Conservation (phyloP, 2,113 vertebrate species). For the Pyrgilauda ruficollis region DNA sequence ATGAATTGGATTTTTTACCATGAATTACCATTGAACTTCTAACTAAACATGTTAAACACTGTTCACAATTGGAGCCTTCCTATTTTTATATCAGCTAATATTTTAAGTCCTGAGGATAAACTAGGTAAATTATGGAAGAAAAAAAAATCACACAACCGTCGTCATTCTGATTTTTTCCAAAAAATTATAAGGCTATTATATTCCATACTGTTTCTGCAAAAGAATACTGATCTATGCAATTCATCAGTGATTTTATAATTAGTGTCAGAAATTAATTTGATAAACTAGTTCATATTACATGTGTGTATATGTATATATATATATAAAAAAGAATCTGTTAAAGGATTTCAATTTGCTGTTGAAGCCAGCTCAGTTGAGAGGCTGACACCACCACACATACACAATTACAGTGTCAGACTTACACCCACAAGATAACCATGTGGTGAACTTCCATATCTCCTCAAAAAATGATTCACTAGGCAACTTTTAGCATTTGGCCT, state of each 20-base stretch:
- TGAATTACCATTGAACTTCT: background rate
- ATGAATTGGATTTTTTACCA: rapidly evolving
- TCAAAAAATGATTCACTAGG: background rate
- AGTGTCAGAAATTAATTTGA: background rate
- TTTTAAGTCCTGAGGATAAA: background rate
- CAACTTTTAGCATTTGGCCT: background rate
- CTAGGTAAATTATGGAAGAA: background rate
- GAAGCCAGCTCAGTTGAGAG: background rate
- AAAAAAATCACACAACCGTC: background rate
- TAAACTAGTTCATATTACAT: background rate
- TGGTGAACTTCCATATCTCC: background rate
- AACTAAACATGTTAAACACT: background rate
- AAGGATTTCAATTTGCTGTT: background rate
- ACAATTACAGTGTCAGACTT: background rate
- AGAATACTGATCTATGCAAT: background rate
- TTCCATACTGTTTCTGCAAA: background rate
- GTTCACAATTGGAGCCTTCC: background rate
- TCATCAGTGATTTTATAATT: background rate
- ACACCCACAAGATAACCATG: background rate
- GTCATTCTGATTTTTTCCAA: background rate
- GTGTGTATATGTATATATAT: too few relatives aligned
- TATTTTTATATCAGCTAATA: background rate
- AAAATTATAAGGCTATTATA: background rate
- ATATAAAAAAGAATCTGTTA: background rate
- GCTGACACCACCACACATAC: background rate